phyloP scores from a whole-genome alignment of 2,797 vertebrate species.

The Lacerta bilineata region DNA sequence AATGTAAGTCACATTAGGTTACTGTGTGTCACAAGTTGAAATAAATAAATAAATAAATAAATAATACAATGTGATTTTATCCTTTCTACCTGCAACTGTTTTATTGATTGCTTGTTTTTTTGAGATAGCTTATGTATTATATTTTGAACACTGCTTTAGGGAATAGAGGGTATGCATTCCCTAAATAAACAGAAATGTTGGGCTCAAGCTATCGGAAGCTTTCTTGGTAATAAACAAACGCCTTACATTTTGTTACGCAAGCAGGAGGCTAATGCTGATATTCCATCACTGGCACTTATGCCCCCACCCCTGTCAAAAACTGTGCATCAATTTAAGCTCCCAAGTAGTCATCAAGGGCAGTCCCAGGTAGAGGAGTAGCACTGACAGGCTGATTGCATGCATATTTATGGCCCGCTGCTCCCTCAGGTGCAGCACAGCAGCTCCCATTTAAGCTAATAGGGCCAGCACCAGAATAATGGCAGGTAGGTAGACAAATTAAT shows the following conservation, averaged over 20 bases:
- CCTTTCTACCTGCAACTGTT: neutral
- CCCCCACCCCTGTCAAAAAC: neutral
- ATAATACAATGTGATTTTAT: neutral
- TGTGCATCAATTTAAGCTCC: neutral
- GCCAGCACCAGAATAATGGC: slow-evolving; percentile 16
- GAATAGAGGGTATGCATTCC: no score
- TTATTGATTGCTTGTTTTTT: neutral
- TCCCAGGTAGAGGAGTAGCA: neutral
- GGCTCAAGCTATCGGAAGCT: no score
- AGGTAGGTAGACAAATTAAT: slow-evolving; percentile 35
- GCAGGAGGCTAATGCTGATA: neutral
- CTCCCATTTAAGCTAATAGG: slow-evolving; percentile 32
- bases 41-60: neutral
- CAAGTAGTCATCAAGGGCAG: neutral
- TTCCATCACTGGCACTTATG: neutral
- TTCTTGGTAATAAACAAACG: no score
- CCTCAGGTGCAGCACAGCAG: slow-evolving; percentile 8
- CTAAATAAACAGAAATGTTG: no score
- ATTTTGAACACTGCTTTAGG: no score
- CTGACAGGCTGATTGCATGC: neutral
- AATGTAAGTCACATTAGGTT: no score
- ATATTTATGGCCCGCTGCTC: slow-evolving; percentile 35
- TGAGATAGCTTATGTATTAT: no score
- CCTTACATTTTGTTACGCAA: neutral
- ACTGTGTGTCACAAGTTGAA: no score